phyloP scores from a whole-genome alignment of 2,113 vertebrate genomes.

The Myotis davidii region DNA sequence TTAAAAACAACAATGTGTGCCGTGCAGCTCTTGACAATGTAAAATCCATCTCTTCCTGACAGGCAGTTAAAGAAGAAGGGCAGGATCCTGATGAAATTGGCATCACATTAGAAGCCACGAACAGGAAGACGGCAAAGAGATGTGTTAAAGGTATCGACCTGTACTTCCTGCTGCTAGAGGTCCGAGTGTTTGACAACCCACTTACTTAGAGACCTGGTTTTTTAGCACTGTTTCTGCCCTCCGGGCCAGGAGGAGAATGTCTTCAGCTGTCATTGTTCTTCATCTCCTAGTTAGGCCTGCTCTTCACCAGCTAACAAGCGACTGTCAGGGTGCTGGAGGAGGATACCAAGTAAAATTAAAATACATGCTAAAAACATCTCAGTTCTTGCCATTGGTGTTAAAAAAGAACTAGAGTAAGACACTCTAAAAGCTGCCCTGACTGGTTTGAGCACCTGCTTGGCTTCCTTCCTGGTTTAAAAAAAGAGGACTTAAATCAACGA shows the following conservation, averaged over 20 bases:
- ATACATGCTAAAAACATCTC: accelerated
- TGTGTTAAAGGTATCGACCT: constrained; percentile 88
- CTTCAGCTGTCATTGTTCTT: too few species aligned
- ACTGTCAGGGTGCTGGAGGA: not conserved
- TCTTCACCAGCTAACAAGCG: not conserved
- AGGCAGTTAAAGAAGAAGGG: constrained; percentile 96
- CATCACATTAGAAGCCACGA: constrained; percentile 83
- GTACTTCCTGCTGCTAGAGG: accelerated
- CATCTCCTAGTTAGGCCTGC: not conserved
- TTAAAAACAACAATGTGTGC: not conserved
- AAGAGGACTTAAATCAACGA: not conserved
- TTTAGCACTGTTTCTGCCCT: not conserved
- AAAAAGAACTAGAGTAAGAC: not conserved
- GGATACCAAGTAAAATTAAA: not conserved
- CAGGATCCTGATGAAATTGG: constrained; percentile 93
- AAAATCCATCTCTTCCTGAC: not conserved
- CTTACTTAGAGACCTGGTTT: not conserved
- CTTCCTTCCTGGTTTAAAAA: not conserved
- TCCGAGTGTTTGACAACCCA: not conserved
- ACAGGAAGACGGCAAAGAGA: constrained; percentile 89
- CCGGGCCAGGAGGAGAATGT: not conserved
- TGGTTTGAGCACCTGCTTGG: not conserved
- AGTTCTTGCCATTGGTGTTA: not conserved
- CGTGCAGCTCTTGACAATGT: not conserved
- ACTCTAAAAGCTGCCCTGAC: not conserved